Conservation (phyloP, 2,888 invertebrate species). For the Caenorhabditis sulstoni region DNA sequence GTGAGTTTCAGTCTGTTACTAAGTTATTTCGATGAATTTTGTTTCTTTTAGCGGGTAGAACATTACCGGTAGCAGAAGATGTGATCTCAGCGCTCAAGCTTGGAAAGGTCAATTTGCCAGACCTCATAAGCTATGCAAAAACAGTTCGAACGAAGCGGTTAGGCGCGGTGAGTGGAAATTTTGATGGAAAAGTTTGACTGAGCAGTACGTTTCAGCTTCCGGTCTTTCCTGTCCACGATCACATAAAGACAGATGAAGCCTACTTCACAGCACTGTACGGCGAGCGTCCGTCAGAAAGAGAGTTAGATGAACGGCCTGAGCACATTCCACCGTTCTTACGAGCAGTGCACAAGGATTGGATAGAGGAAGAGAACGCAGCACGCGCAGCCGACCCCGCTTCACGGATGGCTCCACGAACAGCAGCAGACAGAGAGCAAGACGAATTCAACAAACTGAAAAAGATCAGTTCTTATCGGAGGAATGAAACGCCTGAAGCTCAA, state of each 20-base stretch:
- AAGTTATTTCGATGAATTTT: neutral
- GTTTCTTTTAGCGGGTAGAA: constrained; percentile 51
- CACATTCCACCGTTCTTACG: constrained; percentile 29
- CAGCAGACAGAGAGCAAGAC: constrained; percentile 25
- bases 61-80: constrained; percentile 35
- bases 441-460: constrained; percentile 34
- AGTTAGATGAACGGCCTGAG: constrained; percentile 29
- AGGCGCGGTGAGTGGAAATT: constrained; percentile 30
- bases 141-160: constrained; percentile 14
- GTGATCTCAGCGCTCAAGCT: constrained; percentile 37
- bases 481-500: constrained; percentile 27
- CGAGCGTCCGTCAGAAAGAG: constrained; percentile 38
- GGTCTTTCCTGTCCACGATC: constrained; percentile 31
- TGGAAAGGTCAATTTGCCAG: constrained; percentile 13
- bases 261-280: constrained; percentile 47
- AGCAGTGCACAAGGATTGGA: constrained; percentile 41
- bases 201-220: constrained; percentile 42
- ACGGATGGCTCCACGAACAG: constrained; percentile 9
- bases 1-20: constrained; percentile 19
- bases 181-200: neutral
- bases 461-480: constrained; percentile 30
- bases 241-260: constrained; percentile 3
- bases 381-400: neutral
- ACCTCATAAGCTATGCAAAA: constrained; percentile 29
- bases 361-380: constrained; percentile 28